Conservation (phyloP, 92 coral and sea anemone species). For the Umimayanthus kanabou region DNA sequence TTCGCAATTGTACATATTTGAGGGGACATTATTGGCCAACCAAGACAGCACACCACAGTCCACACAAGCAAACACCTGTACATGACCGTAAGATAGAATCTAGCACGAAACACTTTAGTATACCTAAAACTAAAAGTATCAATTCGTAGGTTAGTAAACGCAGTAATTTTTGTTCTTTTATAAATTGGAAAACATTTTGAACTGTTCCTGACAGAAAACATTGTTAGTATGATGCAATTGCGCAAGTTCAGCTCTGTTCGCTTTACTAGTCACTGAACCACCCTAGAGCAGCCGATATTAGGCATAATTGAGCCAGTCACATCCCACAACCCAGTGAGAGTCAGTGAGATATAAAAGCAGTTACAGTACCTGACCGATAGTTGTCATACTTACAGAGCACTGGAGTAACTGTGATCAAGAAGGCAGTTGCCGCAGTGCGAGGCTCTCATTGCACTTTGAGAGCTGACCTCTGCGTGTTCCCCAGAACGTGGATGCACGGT, state of each 20-base stretch:
- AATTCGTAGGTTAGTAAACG: not conserved
- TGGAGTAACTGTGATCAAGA: constrained; percentile 46
- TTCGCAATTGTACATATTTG: not conserved
- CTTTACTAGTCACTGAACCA: not conserved
- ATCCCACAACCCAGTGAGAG: constrained; percentile 43
- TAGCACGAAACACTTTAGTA: not conserved
- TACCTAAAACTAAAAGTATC: not conserved
- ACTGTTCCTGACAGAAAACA: not conserved
- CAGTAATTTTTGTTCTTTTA: not conserved
- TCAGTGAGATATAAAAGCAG: not conserved
- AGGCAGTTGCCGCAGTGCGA: constrained; percentile 49
- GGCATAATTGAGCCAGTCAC: not conserved
- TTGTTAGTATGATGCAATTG: not conserved
- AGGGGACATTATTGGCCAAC: not conserved
- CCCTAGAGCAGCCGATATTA: constrained; percentile 25
- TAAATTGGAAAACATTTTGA: not conserved
- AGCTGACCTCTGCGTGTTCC: constrained; percentile 47
- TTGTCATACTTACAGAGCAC: constrained; percentile 50
- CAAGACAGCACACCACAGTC: not conserved
- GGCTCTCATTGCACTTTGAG: constrained; percentile 49
- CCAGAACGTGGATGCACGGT: constrained; percentile 45
- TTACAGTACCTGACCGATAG: not conserved
- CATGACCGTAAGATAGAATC: not conserved
- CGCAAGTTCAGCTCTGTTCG: not conserved
- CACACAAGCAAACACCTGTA: not conserved